Conservation (phyloP, 2,797 vertebrate genomes). For the Tauraco hartlaubi region DNA sequence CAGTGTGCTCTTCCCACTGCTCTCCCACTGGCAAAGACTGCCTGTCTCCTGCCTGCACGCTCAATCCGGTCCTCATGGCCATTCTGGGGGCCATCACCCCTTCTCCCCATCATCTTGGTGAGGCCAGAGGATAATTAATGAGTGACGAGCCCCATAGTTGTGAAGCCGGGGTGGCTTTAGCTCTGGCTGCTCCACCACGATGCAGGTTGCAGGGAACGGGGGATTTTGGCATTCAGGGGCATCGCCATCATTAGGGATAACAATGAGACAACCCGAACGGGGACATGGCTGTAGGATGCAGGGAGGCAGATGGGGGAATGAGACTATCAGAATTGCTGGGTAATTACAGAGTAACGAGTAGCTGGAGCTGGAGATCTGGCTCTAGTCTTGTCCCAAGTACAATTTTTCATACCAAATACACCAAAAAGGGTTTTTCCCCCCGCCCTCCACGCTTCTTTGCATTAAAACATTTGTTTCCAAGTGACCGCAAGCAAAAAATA, state of each 20-base stretch:
- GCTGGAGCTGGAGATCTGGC: background rate
- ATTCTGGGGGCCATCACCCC: background rate
- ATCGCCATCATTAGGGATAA: conserved; percentile 33
- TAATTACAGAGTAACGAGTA: conserved; percentile 50
- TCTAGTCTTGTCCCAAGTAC: background rate
- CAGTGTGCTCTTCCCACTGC: fast-evolving
- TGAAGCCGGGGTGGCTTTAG: background rate
- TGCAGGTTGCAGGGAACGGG: conserved; percentile 11
- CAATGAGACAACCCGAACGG: background rate
- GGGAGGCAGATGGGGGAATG: conserved; percentile 3
- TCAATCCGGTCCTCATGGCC: fast-evolving
- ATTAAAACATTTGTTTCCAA: background rate
- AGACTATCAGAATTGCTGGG: conserved; percentile 54
- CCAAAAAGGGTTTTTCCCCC: background rate
- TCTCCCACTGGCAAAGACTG: background rate
- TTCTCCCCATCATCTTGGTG: background rate
- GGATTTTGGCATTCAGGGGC: conserved; percentile 42
- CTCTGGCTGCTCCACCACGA: background rate
- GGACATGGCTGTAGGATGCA: background rate
- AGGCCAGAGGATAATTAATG: background rate
- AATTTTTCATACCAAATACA: background rate
- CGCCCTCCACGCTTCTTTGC: background rate
- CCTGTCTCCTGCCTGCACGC: fast-evolving
- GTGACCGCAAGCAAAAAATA: fast-evolving
- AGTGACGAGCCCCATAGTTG: background rate